Evolutionary conservation across 2,113 vertebrate species (phyloP), one percentile per base, ranked within the genome.

Genomic region (Bothrops jararaca): DNA sequence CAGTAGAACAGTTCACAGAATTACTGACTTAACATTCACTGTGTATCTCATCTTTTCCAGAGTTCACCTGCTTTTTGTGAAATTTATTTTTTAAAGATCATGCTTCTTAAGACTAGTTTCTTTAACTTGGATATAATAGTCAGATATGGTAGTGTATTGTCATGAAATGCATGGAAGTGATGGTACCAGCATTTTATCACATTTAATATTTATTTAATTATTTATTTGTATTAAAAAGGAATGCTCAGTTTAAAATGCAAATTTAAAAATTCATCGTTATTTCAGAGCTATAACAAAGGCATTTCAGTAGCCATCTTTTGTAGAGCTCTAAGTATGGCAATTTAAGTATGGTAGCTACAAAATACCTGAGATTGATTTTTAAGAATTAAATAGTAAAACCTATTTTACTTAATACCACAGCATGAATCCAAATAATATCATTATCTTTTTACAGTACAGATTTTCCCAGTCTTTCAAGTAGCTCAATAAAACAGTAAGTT

Each of bases 361-460:
- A 86, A 86, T 86, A 48, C 85, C 45, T 50, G 85, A 86, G 85
- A 48, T 24, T 24, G 11, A 23, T 45, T 86, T 86, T 45, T 26
- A 86, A 86, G 39, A 86, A 86, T 86, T 86, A 86, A 45, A 86
- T 86, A 39, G 89, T 93, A 94, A 96, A 89, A 85, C 0, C 60
- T 53, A 89, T 95, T 97, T 96, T 93, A 74, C 91, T 93, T 88
- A 94, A 93, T 54, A 85, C 50, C 93, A 57, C 94, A 95, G 42
- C 12, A 69, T 52, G 90, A 95, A 92, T 88, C 94, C 58, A 52
- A 56, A 64, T 29, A 34, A 86, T 93, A 92, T 85, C 15, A 89
- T 50, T 3, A 50, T 74, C 57, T 58, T 92, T 90, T 54, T 53
- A 94, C 80, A 45, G 34, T 13, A 64, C 85, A 85, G 7, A n/a